Percentiles rank a stretch among this genome's conserved stretches.
Evolutionary conservation across 2,113 vertebrate species (phyloP).

Genomic region (Plestiodon gilberti): DNA sequence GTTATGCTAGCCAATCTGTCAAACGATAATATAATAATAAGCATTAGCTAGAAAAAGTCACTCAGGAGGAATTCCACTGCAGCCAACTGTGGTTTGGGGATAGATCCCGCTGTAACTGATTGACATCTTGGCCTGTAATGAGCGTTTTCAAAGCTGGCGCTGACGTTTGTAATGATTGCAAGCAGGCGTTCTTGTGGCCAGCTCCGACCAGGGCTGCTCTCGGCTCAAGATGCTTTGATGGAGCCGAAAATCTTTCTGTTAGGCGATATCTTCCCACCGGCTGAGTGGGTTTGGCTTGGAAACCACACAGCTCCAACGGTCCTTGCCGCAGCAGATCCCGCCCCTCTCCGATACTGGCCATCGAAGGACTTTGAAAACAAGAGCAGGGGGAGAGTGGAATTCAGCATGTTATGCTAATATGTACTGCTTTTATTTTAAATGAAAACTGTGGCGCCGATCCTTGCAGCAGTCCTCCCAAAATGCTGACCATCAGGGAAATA

Average conservation of each 20-base stretch:
- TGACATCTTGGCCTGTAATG: neutral
- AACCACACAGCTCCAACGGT: neutral
- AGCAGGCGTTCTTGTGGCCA: neutral
- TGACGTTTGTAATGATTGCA: neutral
- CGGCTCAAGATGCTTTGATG: neutral
- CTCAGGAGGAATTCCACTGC: neutral
- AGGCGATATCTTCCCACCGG: neutral
- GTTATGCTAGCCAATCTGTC: neutral
- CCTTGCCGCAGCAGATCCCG: neutral
- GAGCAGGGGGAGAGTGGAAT: neutral
- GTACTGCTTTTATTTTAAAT: no score
- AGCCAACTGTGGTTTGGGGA: neutral
- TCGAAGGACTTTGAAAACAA: neutral
- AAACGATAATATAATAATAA: neutral
- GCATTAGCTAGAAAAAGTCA: neutral
- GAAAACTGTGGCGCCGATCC: neutral
- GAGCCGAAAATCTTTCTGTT: neutral
- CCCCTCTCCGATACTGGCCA: neutral
- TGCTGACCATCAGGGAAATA: slow-evolving; percentile 8
- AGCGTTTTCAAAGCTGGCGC: neutral
- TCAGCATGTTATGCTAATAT: neutral
- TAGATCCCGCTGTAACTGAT: neutral
- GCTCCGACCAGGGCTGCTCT: neutral
- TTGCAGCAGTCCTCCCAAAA: slow-evolving; percentile 8
- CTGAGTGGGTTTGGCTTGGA: neutral